Evolutionary conservation across 2,797 vertebrate genomes (phyloP).

Genomic region (Typhlichthys subterraneus): DNA sequence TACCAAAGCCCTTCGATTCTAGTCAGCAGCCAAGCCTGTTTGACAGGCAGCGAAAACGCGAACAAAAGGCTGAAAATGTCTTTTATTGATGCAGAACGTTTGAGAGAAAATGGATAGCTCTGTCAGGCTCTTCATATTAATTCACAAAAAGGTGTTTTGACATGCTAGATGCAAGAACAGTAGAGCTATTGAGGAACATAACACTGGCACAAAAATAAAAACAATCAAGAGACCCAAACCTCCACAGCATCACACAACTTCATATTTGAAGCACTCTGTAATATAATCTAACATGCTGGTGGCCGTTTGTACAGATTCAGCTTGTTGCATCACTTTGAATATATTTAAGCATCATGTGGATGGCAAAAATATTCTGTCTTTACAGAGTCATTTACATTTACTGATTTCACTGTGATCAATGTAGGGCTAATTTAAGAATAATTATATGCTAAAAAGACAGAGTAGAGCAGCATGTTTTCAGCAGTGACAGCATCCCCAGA

Average conservation of each 20-base stretch:
- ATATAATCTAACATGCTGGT: constrained; percentile 26
- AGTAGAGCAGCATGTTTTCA: constrained; percentile 41
- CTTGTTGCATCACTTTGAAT: constrained; percentile 43
- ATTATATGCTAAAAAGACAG: constrained; percentile 62
- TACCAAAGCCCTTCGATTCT: constrained; percentile 58
- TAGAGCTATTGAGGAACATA: constrained; percentile 18
- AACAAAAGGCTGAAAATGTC: constrained; percentile 36
- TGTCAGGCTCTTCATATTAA: constrained; percentile 46
- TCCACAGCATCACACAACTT: constrained; percentile 30
- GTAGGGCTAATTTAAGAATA: constrained; percentile 72
- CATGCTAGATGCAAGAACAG: constrained; percentile 19
- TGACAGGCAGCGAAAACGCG: constrained; percentile 45
- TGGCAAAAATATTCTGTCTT: constrained; percentile 44
- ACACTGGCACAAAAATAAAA: constrained; percentile 25
- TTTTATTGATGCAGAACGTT: constrained; percentile 56
- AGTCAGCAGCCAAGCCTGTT: constrained; percentile 36
- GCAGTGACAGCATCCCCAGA: constrained; percentile 43
- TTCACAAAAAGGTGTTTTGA: constrained; percentile 49
- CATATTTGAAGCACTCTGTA: constrained; percentile 40
- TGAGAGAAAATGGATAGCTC: constrained; percentile 44
- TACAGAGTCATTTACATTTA: constrained; percentile 65
- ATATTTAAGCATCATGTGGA: constrained; percentile 16
- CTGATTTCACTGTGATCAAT: constrained; percentile 70
- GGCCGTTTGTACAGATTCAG: constrained; percentile 38
- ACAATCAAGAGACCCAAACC: constrained; percentile 26